Conservation (phyloP, 2,888 invertebrate species). For the Zaprionus lineosus region DNA sequence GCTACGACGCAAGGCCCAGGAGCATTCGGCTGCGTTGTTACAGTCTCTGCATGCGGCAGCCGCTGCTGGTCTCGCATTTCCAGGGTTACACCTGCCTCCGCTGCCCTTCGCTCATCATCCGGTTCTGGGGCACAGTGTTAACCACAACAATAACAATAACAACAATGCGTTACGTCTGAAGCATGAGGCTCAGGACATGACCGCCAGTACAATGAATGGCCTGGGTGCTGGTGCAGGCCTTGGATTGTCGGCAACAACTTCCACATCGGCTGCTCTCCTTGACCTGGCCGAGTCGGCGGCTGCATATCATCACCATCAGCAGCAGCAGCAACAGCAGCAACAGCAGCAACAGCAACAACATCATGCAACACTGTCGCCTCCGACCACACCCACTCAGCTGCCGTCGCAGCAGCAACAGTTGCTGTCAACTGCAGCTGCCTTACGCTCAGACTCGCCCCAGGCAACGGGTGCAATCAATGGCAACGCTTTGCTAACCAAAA, state of each 20-base stretch:
- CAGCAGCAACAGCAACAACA: constrained; percentile 59
- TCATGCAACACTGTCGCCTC: constrained; percentile 73
- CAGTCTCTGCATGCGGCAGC: constrained; percentile 87
- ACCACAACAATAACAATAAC: constrained; percentile 70
- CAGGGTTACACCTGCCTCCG: constrained; percentile 83
- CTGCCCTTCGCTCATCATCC: constrained; percentile 82
- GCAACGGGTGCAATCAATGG: constrained; percentile 44
- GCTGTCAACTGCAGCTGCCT: constrained; percentile 29
- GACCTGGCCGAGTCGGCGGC: constrained; percentile 66
- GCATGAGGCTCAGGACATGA: constrained; percentile 82
- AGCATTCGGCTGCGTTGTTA: constrained; percentile 94
- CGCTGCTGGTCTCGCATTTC: constrained; percentile 83
- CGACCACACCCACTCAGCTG: constrained; percentile 76
- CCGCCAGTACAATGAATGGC: constrained; percentile 82
- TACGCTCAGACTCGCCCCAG: constrained; percentile 50
- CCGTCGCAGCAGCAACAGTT: constrained; percentile 42
- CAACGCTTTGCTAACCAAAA: constrained; percentile 53
- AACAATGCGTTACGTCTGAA: constrained; percentile 76
- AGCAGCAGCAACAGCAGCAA: constrained; percentile 60
- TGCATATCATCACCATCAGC: constrained; percentile 71
- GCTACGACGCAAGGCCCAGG: constrained; percentile 95
- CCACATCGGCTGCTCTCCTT: constrained; percentile 60
- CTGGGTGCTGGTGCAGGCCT: constrained; percentile 47
- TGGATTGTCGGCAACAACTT: constrained; percentile 34
- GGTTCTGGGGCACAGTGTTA: constrained; percentile 68